These are phyloP conservation scores for Phyto melanocephala DNA, from an alignment of 2,888 invertebrate genomes.

Conservation along the genomic window DNA sequence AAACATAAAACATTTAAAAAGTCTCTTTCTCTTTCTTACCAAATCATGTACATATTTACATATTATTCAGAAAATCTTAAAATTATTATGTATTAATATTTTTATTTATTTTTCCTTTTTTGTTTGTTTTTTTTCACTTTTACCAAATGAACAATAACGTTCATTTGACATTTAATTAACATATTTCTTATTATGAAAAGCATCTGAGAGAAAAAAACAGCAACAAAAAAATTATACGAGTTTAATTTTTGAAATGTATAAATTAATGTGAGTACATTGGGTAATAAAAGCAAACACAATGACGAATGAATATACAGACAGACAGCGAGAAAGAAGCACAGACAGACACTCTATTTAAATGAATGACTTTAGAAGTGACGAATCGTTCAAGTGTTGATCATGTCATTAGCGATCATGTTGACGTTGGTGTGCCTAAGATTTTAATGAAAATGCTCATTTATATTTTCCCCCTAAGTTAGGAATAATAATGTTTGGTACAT, in stretches of 20 bases:
- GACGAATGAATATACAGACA: background rate
- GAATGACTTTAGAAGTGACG: constrained; percentile 55
- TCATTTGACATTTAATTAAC: constrained; percentile 51
- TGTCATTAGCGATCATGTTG: constrained; percentile 68
- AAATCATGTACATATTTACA: background rate
- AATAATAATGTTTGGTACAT: background rate
- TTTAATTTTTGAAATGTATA: background rate
- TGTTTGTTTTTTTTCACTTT: background rate
- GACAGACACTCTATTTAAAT: constrained; percentile 15
- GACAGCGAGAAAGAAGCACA: background rate
- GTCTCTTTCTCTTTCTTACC: background rate
- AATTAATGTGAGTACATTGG: constrained; percentile 24
- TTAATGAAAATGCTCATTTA: constrained; percentile 50
- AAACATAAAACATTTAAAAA: constrained; percentile 7
- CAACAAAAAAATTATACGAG: background rate
- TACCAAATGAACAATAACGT: constrained; percentile 12
- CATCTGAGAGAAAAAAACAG: constrained; percentile 15
- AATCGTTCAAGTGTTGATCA: constrained; percentile 68
- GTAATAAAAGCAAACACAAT: constrained; percentile 20
- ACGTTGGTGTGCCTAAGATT: constrained; percentile 62
- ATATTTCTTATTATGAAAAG: constrained; percentile 46
- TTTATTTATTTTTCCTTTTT: background rate
- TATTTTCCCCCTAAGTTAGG: background rate
- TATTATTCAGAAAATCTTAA: background rate
- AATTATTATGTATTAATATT: background rate